Conservation (phyloP, 2,888 invertebrate species). For the Polyommatus icarus region DNA sequence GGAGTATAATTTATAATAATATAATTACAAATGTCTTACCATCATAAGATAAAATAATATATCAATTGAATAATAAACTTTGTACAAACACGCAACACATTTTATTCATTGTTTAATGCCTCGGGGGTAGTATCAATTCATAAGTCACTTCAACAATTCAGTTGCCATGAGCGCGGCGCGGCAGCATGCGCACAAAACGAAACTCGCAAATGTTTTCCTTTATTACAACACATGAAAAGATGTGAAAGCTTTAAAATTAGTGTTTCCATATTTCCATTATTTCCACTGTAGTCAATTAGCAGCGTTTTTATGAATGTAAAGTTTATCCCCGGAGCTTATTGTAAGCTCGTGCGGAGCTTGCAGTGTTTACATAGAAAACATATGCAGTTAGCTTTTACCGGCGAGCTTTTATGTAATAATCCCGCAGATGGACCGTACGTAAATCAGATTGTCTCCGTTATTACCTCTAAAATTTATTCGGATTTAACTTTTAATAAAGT, state of each 20-base stretch:
- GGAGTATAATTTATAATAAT: too few relatives aligned
- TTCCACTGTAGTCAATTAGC: slow-evolving; percentile 9
- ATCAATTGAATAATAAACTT: not conserved
- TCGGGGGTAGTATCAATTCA: not conserved
- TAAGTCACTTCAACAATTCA: slow-evolving; percentile 6
- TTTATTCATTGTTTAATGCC: not conserved
- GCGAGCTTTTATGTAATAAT: slow-evolving; percentile 25
- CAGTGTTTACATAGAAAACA: slow-evolving; percentile 25
- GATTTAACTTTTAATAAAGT: slow-evolving; percentile 11
- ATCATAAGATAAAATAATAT: not conserved
- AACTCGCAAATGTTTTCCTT: not conserved
- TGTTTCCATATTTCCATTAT: not conserved
- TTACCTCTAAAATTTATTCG: not conserved
- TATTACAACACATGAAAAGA: slow-evolving; percentile 4
- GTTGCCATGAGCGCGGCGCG: not conserved
- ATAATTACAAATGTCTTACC: too few relatives aligned
- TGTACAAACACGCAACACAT: not conserved
- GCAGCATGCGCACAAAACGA: not conserved
- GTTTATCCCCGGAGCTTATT: slow-evolving; percentile 15
- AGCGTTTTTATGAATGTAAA: slow-evolving; percentile 26
- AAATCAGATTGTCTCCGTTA: not conserved
- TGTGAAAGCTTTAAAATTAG: slow-evolving; percentile 4
- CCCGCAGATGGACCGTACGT: slow-evolving; percentile 8
- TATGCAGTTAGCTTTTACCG: slow-evolving; percentile 26
- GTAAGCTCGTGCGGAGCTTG: slow-evolving; percentile 15